phyloP scores from a whole-genome alignment of 2,797 vertebrate genomes.

The Knipowitschia caucasica region DNA sequence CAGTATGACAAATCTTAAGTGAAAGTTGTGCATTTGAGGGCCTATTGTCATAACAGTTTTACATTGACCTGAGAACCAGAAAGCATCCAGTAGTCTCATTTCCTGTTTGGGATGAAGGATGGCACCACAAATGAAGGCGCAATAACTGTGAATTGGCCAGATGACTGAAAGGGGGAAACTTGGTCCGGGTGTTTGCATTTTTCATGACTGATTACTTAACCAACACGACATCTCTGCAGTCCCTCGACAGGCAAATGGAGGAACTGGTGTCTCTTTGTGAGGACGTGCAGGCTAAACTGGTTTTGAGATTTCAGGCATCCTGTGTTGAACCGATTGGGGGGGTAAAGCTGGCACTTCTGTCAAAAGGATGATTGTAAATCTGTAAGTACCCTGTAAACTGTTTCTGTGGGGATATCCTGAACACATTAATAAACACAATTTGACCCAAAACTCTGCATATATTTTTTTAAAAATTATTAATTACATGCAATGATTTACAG shows the following conservation, averaged over 20 bases:
- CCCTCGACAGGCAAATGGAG: slow-evolving; percentile 25
- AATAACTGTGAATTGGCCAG: slow-evolving; percentile 52
- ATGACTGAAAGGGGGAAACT: slow-evolving; percentile 28
- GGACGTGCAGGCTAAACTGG: slow-evolving; percentile 43
- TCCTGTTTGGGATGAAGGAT: slow-evolving; percentile 55
- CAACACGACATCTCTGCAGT: slow-evolving; percentile 27
- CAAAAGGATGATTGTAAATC: slow-evolving; percentile 73
- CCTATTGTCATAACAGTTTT: slow-evolving; percentile 46
- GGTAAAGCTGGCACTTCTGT: slow-evolving; percentile 66
- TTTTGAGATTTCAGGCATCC: slow-evolving; percentile 43
- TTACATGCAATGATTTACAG: neutral
- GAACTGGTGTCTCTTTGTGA: slow-evolving; percentile 35
- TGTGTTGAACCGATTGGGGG: slow-evolving; percentile 52
- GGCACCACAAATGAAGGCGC: slow-evolving; percentile 64
- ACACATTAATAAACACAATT: slow-evolving; percentile 77
- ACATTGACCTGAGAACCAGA: slow-evolving; percentile 37
- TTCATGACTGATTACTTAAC: slow-evolving; percentile 31
- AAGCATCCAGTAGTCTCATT: slow-evolving; percentile 36
- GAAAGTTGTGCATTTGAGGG: slow-evolving; percentile 40
- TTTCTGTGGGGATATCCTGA: slow-evolving; percentile 74
- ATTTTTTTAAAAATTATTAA: neutral
- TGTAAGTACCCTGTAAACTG: slow-evolving; percentile 69
- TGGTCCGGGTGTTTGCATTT: slow-evolving; percentile 33
- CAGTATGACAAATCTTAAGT: slow-evolving; percentile 58
- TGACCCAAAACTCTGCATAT: slow-evolving; percentile 54